Evolutionary conservation across 1,140 invertebrate genomes (phyloP), one percentile per base, ranked within the genome.

Genomic region (Agrypnia vestita): DNA sequence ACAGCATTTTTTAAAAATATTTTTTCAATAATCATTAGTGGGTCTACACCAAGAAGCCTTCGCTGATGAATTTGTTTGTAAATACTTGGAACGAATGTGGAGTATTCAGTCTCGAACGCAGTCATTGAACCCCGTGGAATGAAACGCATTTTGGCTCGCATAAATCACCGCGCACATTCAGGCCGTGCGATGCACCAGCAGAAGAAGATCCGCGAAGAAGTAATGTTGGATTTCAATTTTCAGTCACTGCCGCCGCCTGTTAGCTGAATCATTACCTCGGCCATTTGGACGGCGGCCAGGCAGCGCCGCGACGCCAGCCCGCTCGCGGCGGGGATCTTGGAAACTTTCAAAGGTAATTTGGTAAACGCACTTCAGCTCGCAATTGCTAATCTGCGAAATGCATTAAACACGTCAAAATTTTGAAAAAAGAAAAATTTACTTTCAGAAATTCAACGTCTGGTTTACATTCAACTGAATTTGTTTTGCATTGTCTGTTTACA

Each of bases 341-440:
- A 71, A 51, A 51, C 44, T 71, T 71, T 71, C 17, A 51, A 51
- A 53, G 67, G 67, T 71, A 71, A 71, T 49, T 71, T 46, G 46
- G 67, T 49, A 25, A 71, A 53, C 67, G 67, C 67, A 71, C 67
- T 71, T 71, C 4, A 3, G 19, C 25, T 35, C 17, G 21, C 46
- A 35, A 35, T 17, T 1, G 67, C 67, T 10, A 71, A 71, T 53
- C 19, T 10, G 67, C 46, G 46, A 71, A 46, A 71, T 71, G 17
- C 51, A 47, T 49, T 11, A 21, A 17, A 53, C 67, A 71, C 67
- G 17, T 49, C 13, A 19, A 35, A 35, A 1, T 3, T 35, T 35
- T 35, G 25, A 35, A 35, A 35, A 35, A 35, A 35, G 6, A 6
- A 35, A 6, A 35, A 35, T 35, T 35, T 35, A 3, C 25, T 35